phyloP scores from a whole-genome alignment of 2,797 vertebrate genomes.

The Takifugu ocellatus region DNA sequence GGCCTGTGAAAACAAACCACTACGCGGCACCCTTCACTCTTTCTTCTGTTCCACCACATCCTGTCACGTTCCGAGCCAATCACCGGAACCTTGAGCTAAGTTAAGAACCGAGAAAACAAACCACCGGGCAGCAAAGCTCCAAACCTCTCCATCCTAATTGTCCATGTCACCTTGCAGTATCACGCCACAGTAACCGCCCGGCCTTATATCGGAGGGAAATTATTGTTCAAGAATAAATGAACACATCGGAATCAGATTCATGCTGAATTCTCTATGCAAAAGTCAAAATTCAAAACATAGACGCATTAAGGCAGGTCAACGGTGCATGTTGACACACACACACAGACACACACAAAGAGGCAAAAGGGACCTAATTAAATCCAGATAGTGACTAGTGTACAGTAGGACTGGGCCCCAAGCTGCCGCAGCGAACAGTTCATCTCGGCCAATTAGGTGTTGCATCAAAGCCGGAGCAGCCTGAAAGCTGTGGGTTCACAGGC shows the following conservation, averaged over 20 bases:
- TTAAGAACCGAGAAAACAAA: conserved; percentile 58
- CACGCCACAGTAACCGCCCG: conserved; percentile 2
- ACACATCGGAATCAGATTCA: conserved; percentile 7
- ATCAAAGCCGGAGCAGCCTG: conserved; percentile 68
- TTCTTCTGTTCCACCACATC: conserved; percentile 56
- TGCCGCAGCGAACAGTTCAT: conserved; percentile 72
- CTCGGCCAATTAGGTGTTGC: conserved; percentile 74
- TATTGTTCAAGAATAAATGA: neutral
- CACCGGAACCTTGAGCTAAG: conserved; percentile 31
- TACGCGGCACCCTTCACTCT: conserved; percentile 63
- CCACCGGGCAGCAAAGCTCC: conserved; percentile 31
- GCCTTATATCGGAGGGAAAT: conserved; percentile 6
- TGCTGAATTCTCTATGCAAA: conserved; percentile 10
- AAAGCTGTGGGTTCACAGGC: conserved; percentile 71
- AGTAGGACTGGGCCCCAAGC: conserved; percentile 63
- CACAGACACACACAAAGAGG: conserved; percentile 30
- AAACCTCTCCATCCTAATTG: conserved; percentile 42
- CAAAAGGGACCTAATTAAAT: conserved; percentile 73
- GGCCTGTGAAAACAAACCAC: conserved; percentile 73
- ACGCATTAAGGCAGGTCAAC: conserved; percentile 20
- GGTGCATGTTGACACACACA: conserved; percentile 30
- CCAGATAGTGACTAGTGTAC: conserved; percentile 55
- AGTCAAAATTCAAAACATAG: conserved; percentile 3
- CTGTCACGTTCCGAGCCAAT: conserved; percentile 52
- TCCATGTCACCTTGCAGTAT: conserved; percentile 17